phyloP scores from a whole-genome alignment of 2,113 vertebrate species.

The Bombycilla garrulus region DNA sequence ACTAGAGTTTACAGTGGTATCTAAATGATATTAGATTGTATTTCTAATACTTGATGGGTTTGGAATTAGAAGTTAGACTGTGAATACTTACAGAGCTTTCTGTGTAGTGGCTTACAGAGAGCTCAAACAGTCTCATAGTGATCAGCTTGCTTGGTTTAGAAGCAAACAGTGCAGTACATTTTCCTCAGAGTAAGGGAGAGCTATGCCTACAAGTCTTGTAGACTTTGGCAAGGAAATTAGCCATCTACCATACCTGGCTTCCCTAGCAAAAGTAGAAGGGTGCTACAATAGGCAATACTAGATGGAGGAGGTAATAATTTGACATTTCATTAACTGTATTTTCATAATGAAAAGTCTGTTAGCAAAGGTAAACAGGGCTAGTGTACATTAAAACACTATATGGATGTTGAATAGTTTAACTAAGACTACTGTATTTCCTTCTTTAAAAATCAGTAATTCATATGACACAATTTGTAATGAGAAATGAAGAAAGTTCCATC shows the following conservation, averaged over 20 bases:
- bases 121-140: neutral
- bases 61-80: neutral
- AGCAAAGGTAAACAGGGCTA: neutral
- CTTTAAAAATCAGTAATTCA: neutral
- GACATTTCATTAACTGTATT: neutral
- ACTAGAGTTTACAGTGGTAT: neutral
- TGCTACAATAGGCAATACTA: neutral
- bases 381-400: neutral
- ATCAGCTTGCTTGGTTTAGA: neutral
- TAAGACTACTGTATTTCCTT: neutral
- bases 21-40: neutral
- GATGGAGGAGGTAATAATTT: neutral
- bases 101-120: neutral
- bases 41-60: neutral
- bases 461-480: neutral
- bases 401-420: neutral
- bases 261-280: neutral
- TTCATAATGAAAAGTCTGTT: neutral
- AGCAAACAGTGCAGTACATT: neutral
- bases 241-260: neutral
- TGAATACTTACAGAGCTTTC: neutral
- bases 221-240: neutral
- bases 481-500: neutral
- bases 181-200: neutral
- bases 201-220: neutral